Conservation (phyloP, 2,888 invertebrate genomes). For the Antheraea assamensis region DNA sequence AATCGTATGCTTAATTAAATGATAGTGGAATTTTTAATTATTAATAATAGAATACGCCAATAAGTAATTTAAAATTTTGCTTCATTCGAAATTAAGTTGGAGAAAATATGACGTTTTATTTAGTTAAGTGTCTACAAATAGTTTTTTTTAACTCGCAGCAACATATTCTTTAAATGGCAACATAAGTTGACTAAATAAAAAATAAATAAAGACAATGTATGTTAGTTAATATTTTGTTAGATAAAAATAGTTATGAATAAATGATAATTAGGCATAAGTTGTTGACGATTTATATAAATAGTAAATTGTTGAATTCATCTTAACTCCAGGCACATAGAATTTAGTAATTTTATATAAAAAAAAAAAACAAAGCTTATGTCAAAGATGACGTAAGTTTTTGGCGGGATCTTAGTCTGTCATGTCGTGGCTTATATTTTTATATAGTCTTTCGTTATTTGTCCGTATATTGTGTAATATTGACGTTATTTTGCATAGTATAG, state of each 20-base stretch:
- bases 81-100: background rate
- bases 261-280: conserved; percentile 44
- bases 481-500: too few species aligned
- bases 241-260: conserved; percentile 13
- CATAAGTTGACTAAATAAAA: background rate
- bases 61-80: background rate
- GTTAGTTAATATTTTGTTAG: too few species aligned
- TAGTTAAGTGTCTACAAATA: background rate
- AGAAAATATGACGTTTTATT: background rate
- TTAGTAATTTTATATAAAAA: background rate
- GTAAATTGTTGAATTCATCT: conserved; percentile 45
- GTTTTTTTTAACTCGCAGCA: background rate
- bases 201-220: background rate
- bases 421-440: too few species aligned
- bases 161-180: background rate
- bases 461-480: too few species aligned
- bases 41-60: background rate
- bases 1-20: background rate
- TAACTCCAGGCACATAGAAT: conserved; percentile 35
- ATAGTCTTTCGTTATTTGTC: too few species aligned
- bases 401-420: too few species aligned
- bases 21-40: background rate
- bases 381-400: background rate
- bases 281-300: conserved; percentile 46
- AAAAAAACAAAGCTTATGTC: background rate